Base-by-base conservation (phyloP, 1,140 invertebrate species). In the Akabosia matsudoensis region DNA sequence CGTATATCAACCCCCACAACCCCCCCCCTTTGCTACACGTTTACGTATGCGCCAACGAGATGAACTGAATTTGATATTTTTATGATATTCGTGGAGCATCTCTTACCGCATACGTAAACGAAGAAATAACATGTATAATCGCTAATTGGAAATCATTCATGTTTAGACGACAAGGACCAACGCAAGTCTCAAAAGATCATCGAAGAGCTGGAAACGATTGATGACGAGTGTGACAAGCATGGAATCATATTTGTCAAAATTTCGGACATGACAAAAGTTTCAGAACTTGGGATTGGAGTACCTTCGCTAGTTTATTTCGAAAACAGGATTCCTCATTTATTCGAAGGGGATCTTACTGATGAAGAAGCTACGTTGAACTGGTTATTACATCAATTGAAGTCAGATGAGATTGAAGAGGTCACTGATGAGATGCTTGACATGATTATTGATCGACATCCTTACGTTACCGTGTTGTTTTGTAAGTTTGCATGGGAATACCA, bases 241-340 rank as follows among this genome's bases (percentile, higher is more conserved):
- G 92, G 93, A 82, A 96, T 97, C 81, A 92, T 92, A 24, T 95
- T 97, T 84, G 94, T 97, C 0, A 97, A 97, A 84, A 96, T 97
- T 78, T 92, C 93, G 82, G 93, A 96, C 82, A 89, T 90, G 76
- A 90, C 91, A 73, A 93, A 96, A 86, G 94, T 93, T 30, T 93
- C 92, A 83, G 93, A 95, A 84, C 95, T 94, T 83, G 93, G 93
- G 70, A 64, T 71, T 31, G 85, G 86, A 1, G 85, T 94, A 73
- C 93, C 93, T 13, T 91, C 90, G 74, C 88, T 96, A 78, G 90
- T 96, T 52, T 91, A 94, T 82, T 97, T 95, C 85, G 93, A 96
- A 84, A 93, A 91, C 84, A 89, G 89, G 81, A 95, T 96, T 86
- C 94, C 90, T 79, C 92, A 93, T 83, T 87, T 96, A 76, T 97